Conservation (phyloP, 2,888 invertebrate species). For the Sarcophaga carnaria region DNA sequence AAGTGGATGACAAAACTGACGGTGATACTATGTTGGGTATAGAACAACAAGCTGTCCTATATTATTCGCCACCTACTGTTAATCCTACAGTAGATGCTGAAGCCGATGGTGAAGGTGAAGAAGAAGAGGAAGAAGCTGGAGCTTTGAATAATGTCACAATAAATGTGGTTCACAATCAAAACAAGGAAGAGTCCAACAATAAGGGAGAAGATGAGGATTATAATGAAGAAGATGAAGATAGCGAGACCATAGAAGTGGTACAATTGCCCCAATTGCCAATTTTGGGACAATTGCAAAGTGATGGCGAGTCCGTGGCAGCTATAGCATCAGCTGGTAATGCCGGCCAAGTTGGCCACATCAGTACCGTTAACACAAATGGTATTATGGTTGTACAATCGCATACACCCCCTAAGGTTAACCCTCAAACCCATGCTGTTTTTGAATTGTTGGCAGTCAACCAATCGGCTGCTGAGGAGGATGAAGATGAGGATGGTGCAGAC, state of each 20-base stretch:
- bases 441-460: constrained; percentile 74
- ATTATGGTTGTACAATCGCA: constrained; percentile 75
- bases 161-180: neutral
- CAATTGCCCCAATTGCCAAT: constrained; percentile 42
- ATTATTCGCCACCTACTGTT: constrained; percentile 36
- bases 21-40: neutral
- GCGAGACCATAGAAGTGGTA: constrained; percentile 24
- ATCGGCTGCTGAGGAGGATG: neutral
- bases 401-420: constrained; percentile 77
- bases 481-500: constrained; percentile 21
- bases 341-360: neutral
- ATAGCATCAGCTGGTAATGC: constrained; percentile 52
- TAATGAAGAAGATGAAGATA: constrained; percentile 26
- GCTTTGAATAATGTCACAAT: neutral
- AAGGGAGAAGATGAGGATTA: constrained; percentile 3
- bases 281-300: constrained; percentile 39
- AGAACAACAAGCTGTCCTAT: neutral
- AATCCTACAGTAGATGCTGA: neutral
- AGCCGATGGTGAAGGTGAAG: constrained; percentile 31
- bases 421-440: constrained; percentile 77
- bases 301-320: constrained; percentile 65
- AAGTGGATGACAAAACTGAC: constrained; percentile 37
- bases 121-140: neutral
- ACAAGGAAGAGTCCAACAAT: neutral
- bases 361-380: constrained; percentile 63